Evolutionary conservation across 2,888 invertebrate species (phyloP).

Genomic region (Apantesis nais): DNA sequence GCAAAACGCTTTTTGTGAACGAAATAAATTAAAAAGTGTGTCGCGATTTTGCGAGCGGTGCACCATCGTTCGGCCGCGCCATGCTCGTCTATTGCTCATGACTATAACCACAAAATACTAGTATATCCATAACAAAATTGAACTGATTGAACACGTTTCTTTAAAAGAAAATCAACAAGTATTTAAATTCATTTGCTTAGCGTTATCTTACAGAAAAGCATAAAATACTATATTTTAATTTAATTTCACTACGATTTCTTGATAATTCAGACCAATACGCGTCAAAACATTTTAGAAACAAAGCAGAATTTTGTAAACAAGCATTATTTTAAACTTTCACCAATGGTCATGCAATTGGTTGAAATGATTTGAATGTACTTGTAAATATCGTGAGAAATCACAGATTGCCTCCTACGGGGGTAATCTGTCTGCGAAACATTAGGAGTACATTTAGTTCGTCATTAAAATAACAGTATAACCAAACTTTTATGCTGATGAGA

Average conservation of each 20-base stretch:
- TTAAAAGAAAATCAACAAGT: neutral
- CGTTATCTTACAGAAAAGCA: neutral
- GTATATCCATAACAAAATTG: neutral
- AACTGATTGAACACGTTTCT: neutral
- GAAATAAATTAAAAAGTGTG: conserved; percentile 85
- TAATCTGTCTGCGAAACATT: neutral
- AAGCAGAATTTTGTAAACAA: neutral
- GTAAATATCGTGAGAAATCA: neutral
- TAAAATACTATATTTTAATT: no score
- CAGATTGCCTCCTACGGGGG: no score
- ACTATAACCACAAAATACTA: conserved; percentile 50
- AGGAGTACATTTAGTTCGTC: neutral
- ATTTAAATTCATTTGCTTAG: neutral
- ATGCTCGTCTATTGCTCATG: conserved; percentile 44
- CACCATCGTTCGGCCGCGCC: conserved; percentile 51
- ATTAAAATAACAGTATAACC: neutral
- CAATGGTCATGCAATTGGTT: neutral
- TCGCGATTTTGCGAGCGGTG: conserved; percentile 77
- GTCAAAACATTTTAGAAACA: neutral
- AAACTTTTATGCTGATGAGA: neutral
- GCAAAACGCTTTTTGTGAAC: conserved; percentile 82
- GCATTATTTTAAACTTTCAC: neutral
- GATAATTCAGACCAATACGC: no score
- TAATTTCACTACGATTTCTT: neutral
- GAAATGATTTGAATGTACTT: neutral